Percentiles rank a stretch among this genome's conserved stretches.
These are phyloP conservation scores for Amphiprion ocellaris DNA, from an alignment of 2,113 vertebrate species.

Conservation along the genomic window DNA sequence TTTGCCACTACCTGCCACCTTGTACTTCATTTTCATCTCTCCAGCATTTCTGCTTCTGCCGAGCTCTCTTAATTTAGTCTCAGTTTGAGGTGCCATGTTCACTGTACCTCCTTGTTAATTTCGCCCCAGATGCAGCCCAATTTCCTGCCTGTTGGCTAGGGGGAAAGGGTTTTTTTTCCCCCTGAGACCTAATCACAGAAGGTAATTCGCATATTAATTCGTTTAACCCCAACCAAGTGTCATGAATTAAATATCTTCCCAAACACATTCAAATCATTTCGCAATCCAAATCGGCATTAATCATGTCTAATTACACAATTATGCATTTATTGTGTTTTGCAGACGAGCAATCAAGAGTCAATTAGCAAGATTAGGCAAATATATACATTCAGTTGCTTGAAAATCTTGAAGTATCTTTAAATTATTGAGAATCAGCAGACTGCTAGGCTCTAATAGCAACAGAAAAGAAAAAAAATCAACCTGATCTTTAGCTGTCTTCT, in stretches of 20 bases:
- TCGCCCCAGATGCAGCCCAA: conserved; percentile 35
- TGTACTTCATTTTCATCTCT: background rate
- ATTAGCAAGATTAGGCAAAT: conserved; percentile 46
- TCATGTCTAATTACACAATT: conserved; percentile 69
- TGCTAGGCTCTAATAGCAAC: background rate
- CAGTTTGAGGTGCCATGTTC: conserved; percentile 21
- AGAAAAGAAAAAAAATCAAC: no score
- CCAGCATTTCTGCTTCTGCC: background rate
- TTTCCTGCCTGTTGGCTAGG: conserved; percentile 52
- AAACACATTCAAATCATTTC: conserved; percentile 67
- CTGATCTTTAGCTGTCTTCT: background rate
- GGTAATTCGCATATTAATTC: conserved; percentile 60
- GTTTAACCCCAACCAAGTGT: conserved; percentile 75
- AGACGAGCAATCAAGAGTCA: conserved; percentile 56
- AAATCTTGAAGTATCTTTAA: conserved; percentile 18
- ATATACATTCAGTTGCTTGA: conserved; percentile 11
- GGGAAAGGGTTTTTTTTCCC: conserved; percentile 22
- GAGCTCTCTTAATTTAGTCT: conserved; percentile 34
- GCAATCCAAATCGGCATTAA: conserved; percentile 66
- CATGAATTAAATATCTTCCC: conserved; percentile 69
- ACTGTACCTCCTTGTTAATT: conserved; percentile 48
- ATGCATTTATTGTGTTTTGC: conserved; percentile 71
- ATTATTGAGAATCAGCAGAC: background rate
- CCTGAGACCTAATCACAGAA: conserved; percentile 43
- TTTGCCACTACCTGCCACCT: background rate